These are phyloP conservation scores for Takifugu rubripes DNA, from an alignment of 2,797 vertebrate genomes.

Conservation along the genomic window DNA sequence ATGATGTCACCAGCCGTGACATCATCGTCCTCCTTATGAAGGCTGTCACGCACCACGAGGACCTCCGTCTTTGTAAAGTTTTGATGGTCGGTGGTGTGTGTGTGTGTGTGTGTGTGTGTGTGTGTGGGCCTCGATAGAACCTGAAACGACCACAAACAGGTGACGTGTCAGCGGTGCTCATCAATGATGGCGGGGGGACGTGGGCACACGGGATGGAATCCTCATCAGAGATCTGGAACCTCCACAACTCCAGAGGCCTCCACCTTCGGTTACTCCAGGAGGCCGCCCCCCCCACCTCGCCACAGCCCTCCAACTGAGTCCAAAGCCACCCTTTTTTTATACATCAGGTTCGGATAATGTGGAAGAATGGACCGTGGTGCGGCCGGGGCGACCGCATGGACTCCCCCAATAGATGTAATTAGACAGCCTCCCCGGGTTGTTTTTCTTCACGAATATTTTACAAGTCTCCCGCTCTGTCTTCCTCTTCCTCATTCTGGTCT, in stretches of 20 bases:
- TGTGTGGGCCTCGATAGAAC: neutral
- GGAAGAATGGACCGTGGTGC: slow-evolving; percentile 75
- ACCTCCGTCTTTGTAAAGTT: slow-evolving; percentile 58
- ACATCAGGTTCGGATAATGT: slow-evolving; percentile 69
- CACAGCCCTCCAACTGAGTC: slow-evolving; percentile 49
- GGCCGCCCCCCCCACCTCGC: slow-evolving; percentile 32
- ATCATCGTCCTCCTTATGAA: slow-evolving; percentile 69
- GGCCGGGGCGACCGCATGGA: slow-evolving; percentile 69
- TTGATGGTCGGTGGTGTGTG: slow-evolving; percentile 31
- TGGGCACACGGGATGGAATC: slow-evolving; percentile 50
- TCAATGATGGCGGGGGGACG: slow-evolving; percentile 45
- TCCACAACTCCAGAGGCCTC: slow-evolving; percentile 39
- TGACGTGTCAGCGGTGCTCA: slow-evolving; percentile 13
- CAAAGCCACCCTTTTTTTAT: slow-evolving; percentile 44
- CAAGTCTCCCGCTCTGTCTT: slow-evolving; percentile 76
- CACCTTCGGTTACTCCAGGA: slow-evolving; percentile 39
- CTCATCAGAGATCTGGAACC: slow-evolving; percentile 47
- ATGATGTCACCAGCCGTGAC: slow-evolving; percentile 70
- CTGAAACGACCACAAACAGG: no score
- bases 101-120: no score
- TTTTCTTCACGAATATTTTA: slow-evolving; percentile 88
- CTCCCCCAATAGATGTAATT: slow-evolving; percentile 76
- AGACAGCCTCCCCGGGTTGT: slow-evolving; percentile 79
- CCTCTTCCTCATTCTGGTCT: slow-evolving; percentile 37
- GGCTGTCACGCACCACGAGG: slow-evolving; percentile 50